phyloP scores from a whole-genome alignment of 1,140 invertebrate genomes.

The Adelges cooleyi region DNA sequence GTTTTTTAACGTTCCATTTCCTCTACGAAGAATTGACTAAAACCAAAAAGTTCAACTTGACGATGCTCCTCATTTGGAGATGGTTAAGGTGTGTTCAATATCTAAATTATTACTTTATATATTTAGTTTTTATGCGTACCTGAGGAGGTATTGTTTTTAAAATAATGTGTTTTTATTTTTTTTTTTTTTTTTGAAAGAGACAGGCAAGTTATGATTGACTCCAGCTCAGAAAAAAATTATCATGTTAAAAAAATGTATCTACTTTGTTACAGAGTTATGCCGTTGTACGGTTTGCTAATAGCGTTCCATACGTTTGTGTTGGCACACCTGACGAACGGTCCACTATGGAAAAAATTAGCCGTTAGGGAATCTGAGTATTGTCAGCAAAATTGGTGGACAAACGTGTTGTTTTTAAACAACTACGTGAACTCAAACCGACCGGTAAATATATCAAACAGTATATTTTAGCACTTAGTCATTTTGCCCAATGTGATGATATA shows the following conservation, averaged over 20 bases:
- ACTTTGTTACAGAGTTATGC: constrained; percentile 39
- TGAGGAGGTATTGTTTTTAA: too few species aligned
- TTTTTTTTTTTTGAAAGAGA: too few species aligned
- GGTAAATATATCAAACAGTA: too few species aligned
- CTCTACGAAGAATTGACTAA: constrained; percentile 23
- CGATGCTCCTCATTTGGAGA: constrained; percentile 17
- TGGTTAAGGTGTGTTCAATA: constrained; percentile 22
- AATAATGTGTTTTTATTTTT: too few species aligned
- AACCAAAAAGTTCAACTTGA: constrained; percentile 6
- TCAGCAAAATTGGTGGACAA: constrained; percentile 45
- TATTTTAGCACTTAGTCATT: too few species aligned
- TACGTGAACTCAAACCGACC: constrained; percentile 37
- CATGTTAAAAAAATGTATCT: too few species aligned
- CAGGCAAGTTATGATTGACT: too few species aligned
- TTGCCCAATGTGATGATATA: too few species aligned
- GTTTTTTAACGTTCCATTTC: constrained; percentile 33
- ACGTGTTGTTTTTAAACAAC: constrained; percentile 50
- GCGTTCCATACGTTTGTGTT: constrained; percentile 38
- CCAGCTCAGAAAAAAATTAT: too few species aligned
- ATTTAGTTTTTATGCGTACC: too few species aligned
- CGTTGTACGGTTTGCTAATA: constrained; percentile 39
- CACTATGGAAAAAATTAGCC: constrained; percentile 37
- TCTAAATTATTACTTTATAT: too few species aligned
- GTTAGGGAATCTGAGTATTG: constrained; percentile 36
- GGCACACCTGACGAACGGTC: constrained; percentile 38